Evolutionary conservation across 2,797 vertebrate species (phyloP), one percentile per base, ranked within the genome.

Genomic region (Dryobates pubescens): DNA sequence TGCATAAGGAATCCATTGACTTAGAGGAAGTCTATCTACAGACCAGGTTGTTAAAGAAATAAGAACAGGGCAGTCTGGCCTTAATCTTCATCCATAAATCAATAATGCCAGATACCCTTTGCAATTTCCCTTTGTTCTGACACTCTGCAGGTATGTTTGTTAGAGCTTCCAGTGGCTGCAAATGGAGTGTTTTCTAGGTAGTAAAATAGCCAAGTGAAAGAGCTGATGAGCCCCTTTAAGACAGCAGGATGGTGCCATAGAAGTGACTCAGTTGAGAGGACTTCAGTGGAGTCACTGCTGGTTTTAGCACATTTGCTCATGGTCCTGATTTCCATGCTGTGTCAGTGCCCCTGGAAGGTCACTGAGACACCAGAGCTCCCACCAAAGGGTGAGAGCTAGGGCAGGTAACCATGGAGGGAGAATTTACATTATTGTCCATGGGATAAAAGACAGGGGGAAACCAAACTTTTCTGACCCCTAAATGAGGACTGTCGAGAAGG

Each of bases 11-110:
- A 67, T 38, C 63, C 82, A 86, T 57, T 87, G 89, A 92, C 82
- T 77, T 84, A 64, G 58, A 94, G 86, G 88, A 94, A 93, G 90
- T 73, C 74, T 95, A 63, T 82, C 93, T 82, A 63, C 34, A 87
- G 82, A 84, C 71, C 2, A 65, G 80, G 85, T 43, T 89, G 92
- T 91, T 92, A 92, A 87, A 92, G 84, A 75, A 96, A 73, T 76
- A 92, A 84, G 89, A 85, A 86, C 64, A 63, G 68, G 80, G 77
- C 77, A 95, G 84, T 92, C 87, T 92, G 92, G 87, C 71, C 90
- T 71, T 94, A 93, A 95, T 94, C 90, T 92, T 85, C 82, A 59
- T 8, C 80, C 85, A 91, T 89, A 94, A 93, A 96, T 87, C 90
- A 92, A 26, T 80, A 92, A 90, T 4, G 67, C 63, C 92, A 93